Conservation (phyloP, 1,140 invertebrate species). For the Propsilocerus akamusi region DNA sequence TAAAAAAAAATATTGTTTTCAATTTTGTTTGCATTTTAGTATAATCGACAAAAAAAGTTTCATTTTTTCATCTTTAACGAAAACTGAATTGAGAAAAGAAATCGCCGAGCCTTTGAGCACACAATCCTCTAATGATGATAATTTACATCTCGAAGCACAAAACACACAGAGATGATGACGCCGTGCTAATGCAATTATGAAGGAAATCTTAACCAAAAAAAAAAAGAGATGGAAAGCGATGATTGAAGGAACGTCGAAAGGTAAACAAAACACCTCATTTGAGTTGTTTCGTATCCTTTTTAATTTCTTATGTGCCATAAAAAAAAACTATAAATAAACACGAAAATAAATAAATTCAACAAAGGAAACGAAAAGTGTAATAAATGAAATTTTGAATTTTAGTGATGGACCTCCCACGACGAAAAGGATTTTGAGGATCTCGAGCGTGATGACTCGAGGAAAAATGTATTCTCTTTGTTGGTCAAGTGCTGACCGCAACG, state of each 20-base stretch:
- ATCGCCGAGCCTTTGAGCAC: background rate
- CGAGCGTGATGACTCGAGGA: background rate
- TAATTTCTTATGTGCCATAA: background rate
- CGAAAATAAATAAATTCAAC: background rate
- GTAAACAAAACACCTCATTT: conserved; percentile 1
- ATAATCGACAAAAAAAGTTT: too few species aligned
- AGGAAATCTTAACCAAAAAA: background rate
- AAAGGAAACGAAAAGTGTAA: background rate
- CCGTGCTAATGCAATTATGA: conserved; percentile 4
- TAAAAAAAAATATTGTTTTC: too few species aligned
- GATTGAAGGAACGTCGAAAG: background rate
- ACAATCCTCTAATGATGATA: background rate
- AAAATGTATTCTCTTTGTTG: background rate
- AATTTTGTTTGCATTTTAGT: too few species aligned
- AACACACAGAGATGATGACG: background rate
- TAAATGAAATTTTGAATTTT: background rate
- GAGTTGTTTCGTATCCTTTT: background rate
- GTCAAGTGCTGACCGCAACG: background rate
- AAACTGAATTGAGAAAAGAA: background rate
- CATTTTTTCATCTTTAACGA: too few species aligned
- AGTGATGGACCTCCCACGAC: background rate
- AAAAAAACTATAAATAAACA: background rate
- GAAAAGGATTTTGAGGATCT: too few species aligned
- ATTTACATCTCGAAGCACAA: background rate
- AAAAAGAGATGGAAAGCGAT: background rate